These are phyloP conservation scores for Drosophila koepferae DNA, from an alignment of 2,888 invertebrate genomes.

Conservation along the genomic window DNA sequence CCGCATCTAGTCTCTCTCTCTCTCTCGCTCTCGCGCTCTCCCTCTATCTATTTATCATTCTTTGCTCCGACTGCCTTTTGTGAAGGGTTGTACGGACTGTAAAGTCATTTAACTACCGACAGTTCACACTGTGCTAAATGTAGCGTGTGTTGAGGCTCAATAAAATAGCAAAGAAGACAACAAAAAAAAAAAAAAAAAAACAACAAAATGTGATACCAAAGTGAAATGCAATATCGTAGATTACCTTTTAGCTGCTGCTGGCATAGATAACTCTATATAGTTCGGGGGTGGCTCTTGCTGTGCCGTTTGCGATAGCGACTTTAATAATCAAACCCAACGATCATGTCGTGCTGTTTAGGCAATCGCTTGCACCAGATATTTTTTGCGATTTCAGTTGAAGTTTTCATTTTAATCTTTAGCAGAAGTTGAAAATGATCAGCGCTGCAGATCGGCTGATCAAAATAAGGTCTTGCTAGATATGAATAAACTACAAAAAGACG, in stretches of 20 bases:
- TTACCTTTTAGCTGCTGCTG: conserved; percentile 21
- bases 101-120: conserved; percentile 70
- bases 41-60: neutral
- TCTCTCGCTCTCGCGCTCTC: neutral
- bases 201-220: conserved; percentile 36
- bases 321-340: neutral
- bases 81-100: conserved; percentile 50
- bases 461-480: neutral
- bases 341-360: conserved; percentile 19
- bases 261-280: conserved; percentile 2
- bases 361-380: conserved; percentile 1
- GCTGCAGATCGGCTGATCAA: conserved; percentile 1
- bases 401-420: neutral
- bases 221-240: conserved; percentile 44
- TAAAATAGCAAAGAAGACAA: conserved; percentile 25
- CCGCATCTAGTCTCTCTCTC: conserved; percentile 5
- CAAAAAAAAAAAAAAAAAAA: no score
- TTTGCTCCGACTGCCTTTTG: conserved; percentile 15
- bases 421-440: neutral
- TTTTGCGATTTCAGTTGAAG: conserved; percentile 3
- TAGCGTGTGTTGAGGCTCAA: conserved; percentile 64
- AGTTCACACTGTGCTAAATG: conserved; percentile 74
- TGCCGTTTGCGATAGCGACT: conserved; percentile 19
- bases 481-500: neutral
- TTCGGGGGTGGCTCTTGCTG: conserved; percentile 14